These are phyloP conservation scores for Phylloscopus trochilus DNA, from an alignment of 2,113 vertebrate species.

Conservation along the genomic window DNA sequence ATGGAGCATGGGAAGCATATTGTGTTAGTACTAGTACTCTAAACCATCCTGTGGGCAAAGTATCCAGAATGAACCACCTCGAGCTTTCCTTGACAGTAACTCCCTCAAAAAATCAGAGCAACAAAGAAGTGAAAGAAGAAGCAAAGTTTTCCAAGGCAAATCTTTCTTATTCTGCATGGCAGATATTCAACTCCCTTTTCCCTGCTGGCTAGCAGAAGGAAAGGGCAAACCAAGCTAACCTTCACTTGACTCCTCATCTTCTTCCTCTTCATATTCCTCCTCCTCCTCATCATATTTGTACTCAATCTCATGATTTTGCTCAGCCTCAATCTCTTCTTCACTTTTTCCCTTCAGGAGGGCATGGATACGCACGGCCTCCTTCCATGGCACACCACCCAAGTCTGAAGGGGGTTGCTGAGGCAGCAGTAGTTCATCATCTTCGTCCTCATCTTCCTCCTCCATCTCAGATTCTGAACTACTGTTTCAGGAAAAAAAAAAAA, in stretches of 20 bases:
- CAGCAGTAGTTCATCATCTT: conserved; percentile 67
- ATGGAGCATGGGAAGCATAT: neutral
- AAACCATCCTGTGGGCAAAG: neutral
- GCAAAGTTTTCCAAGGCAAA: neutral
- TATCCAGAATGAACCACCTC: neutral
- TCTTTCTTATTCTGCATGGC: neutral
- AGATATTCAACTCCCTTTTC: neutral
- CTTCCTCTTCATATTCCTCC: conserved; percentile 66
- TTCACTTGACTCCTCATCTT: conserved; percentile 84
- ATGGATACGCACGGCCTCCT: conserved; percentile 88
- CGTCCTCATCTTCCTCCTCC: conserved; percentile 80
- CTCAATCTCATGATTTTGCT: conserved; percentile 46
- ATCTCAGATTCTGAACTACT: conserved; percentile 98
- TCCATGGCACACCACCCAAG: conserved; percentile 92
- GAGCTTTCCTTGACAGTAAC: neutral
- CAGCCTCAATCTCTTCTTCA: conserved; percentile 66
- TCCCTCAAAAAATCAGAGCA: neutral
- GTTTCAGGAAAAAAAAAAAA: conserved; percentile 4
- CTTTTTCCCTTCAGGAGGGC: conserved; percentile 82
- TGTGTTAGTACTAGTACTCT: neutral
- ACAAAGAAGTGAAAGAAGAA: neutral
- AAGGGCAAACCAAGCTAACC: conserved; percentile 70
- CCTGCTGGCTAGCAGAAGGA: neutral
- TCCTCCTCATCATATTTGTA: conserved; percentile 63
- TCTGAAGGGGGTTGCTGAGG: conserved; percentile 77